Percentiles rank a stretch among this genome's conserved stretches.
These are phyloP conservation scores for Marmota monax DNA, from an alignment of 2,113 vertebrate genomes.

Conservation along the genomic window DNA sequence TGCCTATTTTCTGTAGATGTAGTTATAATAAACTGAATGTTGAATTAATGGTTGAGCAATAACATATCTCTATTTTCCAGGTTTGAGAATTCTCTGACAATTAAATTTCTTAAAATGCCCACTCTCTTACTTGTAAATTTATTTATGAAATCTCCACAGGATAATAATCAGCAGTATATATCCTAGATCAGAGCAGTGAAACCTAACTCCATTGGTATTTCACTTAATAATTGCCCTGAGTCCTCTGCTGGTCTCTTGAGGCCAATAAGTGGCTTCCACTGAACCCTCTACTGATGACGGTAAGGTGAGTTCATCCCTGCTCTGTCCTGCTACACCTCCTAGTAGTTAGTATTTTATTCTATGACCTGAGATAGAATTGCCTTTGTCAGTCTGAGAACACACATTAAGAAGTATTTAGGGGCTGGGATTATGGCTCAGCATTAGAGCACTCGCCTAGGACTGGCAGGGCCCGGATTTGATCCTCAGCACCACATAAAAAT, in stretches of 20 bases:
- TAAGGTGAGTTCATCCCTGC: background rate
- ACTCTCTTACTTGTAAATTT: background rate
- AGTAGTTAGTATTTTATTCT: background rate
- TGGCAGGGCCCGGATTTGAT: too few species aligned
- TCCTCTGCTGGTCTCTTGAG: background rate
- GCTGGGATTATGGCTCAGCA: too few species aligned
- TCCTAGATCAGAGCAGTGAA: background rate
- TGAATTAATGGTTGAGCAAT: background rate
- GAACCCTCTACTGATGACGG: background rate
- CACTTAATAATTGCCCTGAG: background rate
- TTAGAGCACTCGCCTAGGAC: too few species aligned
- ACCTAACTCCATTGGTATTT: background rate
- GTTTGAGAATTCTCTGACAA: background rate
- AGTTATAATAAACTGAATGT: background rate
- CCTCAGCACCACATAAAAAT: too few species aligned
- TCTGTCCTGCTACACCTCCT: background rate
- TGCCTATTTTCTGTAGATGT: background rate
- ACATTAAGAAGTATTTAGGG: background rate
- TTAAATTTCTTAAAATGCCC: constrained; percentile 3
- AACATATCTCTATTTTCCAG: background rate
- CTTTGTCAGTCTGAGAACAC: background rate
- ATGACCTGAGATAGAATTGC: background rate
- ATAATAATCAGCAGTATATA: background rate
- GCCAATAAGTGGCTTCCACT: background rate
- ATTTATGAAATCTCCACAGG: background rate